Conservation (phyloP, 2,888 invertebrate species). For the Tolmerus cingulatus region DNA sequence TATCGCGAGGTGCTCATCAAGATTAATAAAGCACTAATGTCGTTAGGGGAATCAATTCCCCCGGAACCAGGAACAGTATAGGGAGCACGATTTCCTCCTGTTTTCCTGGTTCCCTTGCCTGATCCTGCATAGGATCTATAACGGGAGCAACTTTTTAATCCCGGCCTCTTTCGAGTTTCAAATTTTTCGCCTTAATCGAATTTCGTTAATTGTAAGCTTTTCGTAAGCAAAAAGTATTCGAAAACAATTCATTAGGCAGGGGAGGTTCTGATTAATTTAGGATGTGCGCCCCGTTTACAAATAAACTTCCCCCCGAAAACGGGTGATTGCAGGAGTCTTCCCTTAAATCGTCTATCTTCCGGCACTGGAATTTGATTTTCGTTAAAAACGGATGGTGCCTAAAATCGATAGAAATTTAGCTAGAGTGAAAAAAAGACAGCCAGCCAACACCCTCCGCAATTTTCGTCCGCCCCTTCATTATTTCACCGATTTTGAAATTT, state of each 20-base stretch:
- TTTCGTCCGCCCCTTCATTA: not conserved
- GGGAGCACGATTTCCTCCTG: not conserved
- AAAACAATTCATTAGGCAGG: not conserved
- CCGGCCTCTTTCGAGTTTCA: not conserved
- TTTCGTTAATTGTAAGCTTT: not conserved
- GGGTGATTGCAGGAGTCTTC: not conserved
- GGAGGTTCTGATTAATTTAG: not conserved
- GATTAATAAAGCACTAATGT: slow-evolving; percentile 26
- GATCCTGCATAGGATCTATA: not conserved
- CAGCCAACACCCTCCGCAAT: not conserved
- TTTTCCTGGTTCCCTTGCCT: not conserved
- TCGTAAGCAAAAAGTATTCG: not conserved
- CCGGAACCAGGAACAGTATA: not conserved
- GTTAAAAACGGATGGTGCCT: not conserved
- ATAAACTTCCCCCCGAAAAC: not conserved
- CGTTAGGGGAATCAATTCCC: not conserved
- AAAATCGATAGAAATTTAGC: not conserved
- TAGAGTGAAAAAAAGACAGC: not conserved
- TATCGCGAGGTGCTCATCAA: slow-evolving; percentile 1
- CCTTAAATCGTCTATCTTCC: not conserved
- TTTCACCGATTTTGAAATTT: not conserved
- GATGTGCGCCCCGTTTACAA: not conserved
- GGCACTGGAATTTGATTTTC: not conserved
- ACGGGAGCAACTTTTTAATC: not conserved
- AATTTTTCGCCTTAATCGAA: not conserved